A percentile compares a stretch with the other conserved stretches of the same genome.
Conservation (phyloP, 2,888 invertebrate genomes). For the Drosophila aldrichi region DNA sequence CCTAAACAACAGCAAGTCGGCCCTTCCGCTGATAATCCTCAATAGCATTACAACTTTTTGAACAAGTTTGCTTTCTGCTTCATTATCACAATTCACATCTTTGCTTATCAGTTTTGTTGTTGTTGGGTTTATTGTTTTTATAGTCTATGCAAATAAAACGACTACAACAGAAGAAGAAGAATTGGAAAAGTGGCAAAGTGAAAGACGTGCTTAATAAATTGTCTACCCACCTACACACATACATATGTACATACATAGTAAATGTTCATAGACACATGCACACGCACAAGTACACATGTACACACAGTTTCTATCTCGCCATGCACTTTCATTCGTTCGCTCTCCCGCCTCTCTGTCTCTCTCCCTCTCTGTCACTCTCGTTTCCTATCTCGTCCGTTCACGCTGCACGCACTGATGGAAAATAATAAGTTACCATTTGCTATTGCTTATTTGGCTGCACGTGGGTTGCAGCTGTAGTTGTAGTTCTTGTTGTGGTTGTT, state of each 20-base stretch:
- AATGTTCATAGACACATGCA: not conserved
- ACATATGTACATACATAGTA: conserved; percentile 1
- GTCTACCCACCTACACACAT: not conserved
- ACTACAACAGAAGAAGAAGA: conserved; percentile 17
- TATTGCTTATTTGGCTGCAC: conserved; percentile 9
- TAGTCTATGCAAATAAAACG: conserved; percentile 40
- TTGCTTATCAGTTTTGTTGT: conserved; percentile 40
- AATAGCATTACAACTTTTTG: conserved; percentile 22
- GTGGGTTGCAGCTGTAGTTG: conserved; percentile 6
- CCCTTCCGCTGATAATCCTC: not conserved
- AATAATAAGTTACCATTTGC: conserved; percentile 2
- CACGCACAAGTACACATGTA: not conserved
- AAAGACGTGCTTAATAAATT: conserved; percentile 25
- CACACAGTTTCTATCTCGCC: conserved; percentile 25
- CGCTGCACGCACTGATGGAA: conserved; percentile 9
- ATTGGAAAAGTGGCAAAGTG: conserved; percentile 3
- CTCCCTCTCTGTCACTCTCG: not conserved
- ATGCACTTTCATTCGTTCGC: conserved; percentile 65
- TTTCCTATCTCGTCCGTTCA: not conserved
- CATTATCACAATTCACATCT: conserved; percentile 36
- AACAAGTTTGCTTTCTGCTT: conserved; percentile 17
- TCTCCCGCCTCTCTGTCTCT: conserved; percentile 4
- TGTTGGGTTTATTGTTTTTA: conserved; percentile 19
- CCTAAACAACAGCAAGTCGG: not conserved
- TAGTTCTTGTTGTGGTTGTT: not conserved